Base-by-base conservation (phyloP, 2,113 vertebrate genomes). In the Cavia porcellus region DNA sequence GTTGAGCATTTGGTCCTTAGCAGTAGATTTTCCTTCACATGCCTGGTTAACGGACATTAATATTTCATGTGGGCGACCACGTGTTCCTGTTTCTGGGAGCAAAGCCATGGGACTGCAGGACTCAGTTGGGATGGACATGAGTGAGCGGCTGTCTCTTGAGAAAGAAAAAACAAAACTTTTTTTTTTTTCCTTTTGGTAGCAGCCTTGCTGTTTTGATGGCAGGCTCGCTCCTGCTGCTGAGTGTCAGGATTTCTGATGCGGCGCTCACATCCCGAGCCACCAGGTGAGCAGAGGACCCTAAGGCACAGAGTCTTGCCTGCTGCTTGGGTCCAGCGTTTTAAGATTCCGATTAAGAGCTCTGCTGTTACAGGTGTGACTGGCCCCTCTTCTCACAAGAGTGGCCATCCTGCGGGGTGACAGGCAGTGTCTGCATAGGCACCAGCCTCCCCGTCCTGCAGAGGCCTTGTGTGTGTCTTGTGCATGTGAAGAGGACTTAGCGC, bases 171-270 rank as follows among this genome's bases (percentile, higher is more conserved):
- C 12, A 17, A 19, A 22, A 59, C 57, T 20, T 14, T 17, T 2
- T 17, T 17, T 2, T 17, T 57, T 61, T 11, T 24, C 20, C 22
- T 92, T 95, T 42, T 64, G 52, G 75, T 22, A 68, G 38, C 8
- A 83, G 62, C 19, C 68, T 86, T 81, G 45, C 15, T 50, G 22
- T 38, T 97, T 91, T 91, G 89, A 84, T 83, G 50, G n/a, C 38
- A 32, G 0, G 2, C 35, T n/a, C 0, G 2, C 24, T 59, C 35
- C 38, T 89, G 50, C 80, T 89, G 2, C 62, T 86, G 50, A 64
- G 45, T 89, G 89, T 83, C 59, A 62, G 57, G 68, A 64, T 93
- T 97, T 94, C 92, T 64, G 50, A 95, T 93, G 62, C 20, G 4
- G 47, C 7, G 19, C 15, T 92, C 35, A 88, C 35, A 30, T 89